These are phyloP conservation scores for Shinisaurus crocodilurus DNA, from an alignment of 2,113 vertebrate genomes.

Conservation along the genomic window DNA sequence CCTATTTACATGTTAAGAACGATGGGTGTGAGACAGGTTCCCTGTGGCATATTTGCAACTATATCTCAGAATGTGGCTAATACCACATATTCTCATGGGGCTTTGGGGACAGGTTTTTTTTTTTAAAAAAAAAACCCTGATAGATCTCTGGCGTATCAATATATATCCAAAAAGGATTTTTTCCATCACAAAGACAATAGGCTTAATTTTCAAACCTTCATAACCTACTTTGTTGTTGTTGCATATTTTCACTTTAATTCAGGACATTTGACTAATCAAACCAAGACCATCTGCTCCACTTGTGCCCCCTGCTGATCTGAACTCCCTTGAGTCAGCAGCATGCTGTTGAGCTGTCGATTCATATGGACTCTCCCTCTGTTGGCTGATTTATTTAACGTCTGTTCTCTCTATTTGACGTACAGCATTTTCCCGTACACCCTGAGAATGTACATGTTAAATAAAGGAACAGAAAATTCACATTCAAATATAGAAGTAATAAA, in stretches of 20 bases:
- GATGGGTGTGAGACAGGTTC: no score
- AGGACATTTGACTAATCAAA: neutral
- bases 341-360: neutral
- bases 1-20: no score
- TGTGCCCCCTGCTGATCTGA: neutral
- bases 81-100: neutral
- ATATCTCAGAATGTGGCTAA: neutral
- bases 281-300: constrained; percentile 11
- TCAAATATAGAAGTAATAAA: constrained; percentile 49
- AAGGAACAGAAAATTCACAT: constrained; percentile 37
- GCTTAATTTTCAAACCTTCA: neutral
- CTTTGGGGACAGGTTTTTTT: neutral
- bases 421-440: neutral
- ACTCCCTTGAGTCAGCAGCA: neutral
- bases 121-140: neutral
- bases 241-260: neutral
- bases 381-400: neutral
- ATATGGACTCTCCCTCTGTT: neutral
- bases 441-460: neutral
- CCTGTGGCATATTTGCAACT: neutral
- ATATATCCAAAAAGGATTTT: neutral
- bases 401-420: neutral
- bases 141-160: neutral
- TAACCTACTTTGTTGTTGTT: neutral
- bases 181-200: no score